These are phyloP conservation scores for Coremacera marginata DNA, from an alignment of 2,888 invertebrate genomes.

Conservation along the genomic window DNA sequence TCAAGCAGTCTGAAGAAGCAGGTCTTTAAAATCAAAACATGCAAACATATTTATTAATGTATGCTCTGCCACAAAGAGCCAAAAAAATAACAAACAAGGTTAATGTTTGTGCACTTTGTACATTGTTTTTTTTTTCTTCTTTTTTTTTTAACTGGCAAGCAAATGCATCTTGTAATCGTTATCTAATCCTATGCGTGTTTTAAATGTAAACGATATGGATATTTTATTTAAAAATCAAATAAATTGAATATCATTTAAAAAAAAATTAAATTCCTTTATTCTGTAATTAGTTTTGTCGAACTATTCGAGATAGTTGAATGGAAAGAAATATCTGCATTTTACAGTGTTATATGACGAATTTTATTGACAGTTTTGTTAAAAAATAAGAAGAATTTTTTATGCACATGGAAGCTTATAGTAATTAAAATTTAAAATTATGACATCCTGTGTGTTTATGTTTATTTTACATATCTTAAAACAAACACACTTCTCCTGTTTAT, in stretches of 20 bases:
- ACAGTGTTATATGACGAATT: no score
- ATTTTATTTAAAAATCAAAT: slow-evolving; percentile 44
- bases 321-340: no score
- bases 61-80: not conserved
- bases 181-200: slow-evolving; percentile 44
- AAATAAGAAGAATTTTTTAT: no score
- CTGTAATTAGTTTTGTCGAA: no score
- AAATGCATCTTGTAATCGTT: slow-evolving; percentile 42
- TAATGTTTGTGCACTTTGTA: slow-evolving; percentile 17
- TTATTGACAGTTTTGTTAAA: no score
- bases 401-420: no score
- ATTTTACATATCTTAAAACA: no score
- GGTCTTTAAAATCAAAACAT: slow-evolving; percentile 11
- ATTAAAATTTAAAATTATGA: no score
- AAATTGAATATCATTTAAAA: slow-evolving; percentile 39
- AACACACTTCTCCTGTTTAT: no score
- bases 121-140: slow-evolving; percentile 6
- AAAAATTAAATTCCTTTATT: not conserved
- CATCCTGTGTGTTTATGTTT: no score
- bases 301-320: no score
- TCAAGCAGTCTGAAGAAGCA: slow-evolving; percentile 6
- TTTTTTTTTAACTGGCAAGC: slow-evolving; percentile 13
- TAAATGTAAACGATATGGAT: slow-evolving; percentile 46
- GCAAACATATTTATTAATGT: slow-evolving; percentile 10
- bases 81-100: not conserved